Evolutionary conservation across 2,888 invertebrate species (phyloP), one percentile per base, ranked within the genome.

Genomic region (Rhimphoctona megacephalus): DNA sequence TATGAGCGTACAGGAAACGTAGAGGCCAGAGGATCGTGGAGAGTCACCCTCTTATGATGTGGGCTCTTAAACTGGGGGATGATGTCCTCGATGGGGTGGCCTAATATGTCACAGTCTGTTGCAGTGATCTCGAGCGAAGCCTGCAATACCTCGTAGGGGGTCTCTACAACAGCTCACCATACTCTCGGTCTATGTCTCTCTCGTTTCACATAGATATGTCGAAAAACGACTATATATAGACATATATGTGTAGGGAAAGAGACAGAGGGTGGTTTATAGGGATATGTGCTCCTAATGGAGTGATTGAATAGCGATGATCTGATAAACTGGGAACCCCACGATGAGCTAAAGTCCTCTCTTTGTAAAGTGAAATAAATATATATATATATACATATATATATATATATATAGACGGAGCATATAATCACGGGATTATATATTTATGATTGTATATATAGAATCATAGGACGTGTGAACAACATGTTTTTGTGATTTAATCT

Each of bases 41-140:
- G 87, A 89, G 88, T 89, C 89, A 89, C 90, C 90, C 91, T 90
- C 92, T 92, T 90, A 90, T 89, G 89, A 61, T 33, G 76, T 17
- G 89, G 88, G 89, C 92, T 93, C 92, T 92, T 92, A 91, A 89
- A 81, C 85, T 57, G n/a, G 87, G 89, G 91, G 91, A 92, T 92
- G 92, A 92, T 92, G 91, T 90, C 90, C 91, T 90, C 89, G 87
- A 92, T 85, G 92, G 94, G 94, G 92, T 92, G 91, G 92, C 91
- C 92, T 94, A 94, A 94, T 94, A 94, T 92, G 94, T 94, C 94
- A 94, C 93, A 94, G 94, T 94, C 94, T 92, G 94, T 93, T 94
- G 94, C 94, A 94, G 94, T 90, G 90, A 91, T 92, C 90, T 92
- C 90, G 86, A 90, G 83, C 86, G 89, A 85, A 87, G 87, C 76